Evolutionary conservation across 1,140 invertebrate genomes (phyloP).

Genomic region (Philaenus spumarius): DNA sequence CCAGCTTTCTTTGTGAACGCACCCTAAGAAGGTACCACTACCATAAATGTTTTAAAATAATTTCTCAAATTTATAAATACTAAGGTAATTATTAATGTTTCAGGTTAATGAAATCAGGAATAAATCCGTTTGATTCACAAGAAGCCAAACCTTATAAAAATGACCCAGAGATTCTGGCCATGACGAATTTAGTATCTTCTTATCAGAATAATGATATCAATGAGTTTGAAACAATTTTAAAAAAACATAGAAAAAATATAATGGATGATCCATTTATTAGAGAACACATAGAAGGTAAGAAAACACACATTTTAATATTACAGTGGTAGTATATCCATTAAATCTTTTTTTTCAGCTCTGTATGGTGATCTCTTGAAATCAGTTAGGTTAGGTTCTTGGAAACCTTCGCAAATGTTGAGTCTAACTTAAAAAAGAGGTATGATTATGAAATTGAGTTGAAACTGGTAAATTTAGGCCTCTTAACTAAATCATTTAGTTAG

Average conservation of each 20-base stretch:
- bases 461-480: too few relatives aligned
- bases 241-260: conserved; percentile 91
- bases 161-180: conserved; percentile 97
- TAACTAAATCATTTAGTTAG: too few relatives aligned
- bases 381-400: too few relatives aligned
- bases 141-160: conserved; percentile 99
- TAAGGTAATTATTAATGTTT: conserved; percentile 28
- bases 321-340: background rate
- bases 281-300: conserved; percentile 90
- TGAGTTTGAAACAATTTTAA: conserved; percentile 95
- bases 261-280: conserved; percentile 99
- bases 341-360: conserved; percentile 15
- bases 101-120: conserved; percentile 98
- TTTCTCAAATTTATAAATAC: too few relatives aligned
- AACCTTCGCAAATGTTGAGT: too few relatives aligned
- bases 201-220: conserved; percentile 99
- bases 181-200: conserved; percentile 97
- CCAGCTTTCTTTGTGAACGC: too few relatives aligned
- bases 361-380: too few relatives aligned
- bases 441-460: too few relatives aligned
- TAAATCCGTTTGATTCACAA: conserved; percentile 99
- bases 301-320: background rate
- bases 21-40: too few relatives aligned
- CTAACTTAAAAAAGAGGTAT: too few relatives aligned
- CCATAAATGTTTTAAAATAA: too few relatives aligned